Evolutionary conservation across 2,113 vertebrate species (phyloP), one percentile per base, ranked within the genome.

Genomic region (Butastur rufipennis): DNA sequence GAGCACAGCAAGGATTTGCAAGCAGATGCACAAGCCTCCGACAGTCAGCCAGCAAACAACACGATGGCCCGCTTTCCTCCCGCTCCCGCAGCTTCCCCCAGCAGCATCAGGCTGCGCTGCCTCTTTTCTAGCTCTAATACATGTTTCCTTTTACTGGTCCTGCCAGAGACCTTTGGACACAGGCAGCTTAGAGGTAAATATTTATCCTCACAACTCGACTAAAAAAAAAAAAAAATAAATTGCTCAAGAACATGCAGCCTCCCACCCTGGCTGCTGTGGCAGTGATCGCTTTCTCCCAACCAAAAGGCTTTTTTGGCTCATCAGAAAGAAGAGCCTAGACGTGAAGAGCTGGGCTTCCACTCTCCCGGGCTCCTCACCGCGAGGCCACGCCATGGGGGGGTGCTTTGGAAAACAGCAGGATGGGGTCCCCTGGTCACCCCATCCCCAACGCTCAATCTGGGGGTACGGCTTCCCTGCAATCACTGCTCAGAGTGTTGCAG

Each of bases 371-470:
- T 53, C 34, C 26, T n/a, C 78, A 4, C 7, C 0, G 0, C 4
- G 1, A 59, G 59, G 74, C 34, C 19, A 12, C 9, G 1, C 21
- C 17, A 5, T 1, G 34, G 59, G 53, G 40, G 43, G 23, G 74
- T 21, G 73, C 45, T 63, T 45, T 1, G 12, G 61, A 16, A 81
- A 71, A 45, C 79, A 59, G 71, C 13, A 6, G 80, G 50, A 26
- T 26, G 45, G 43, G 14, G 9, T 10, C 8, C 42, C 20, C 10
- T 0, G 7, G 4, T 22, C 71, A 58, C 20, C 75, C 23, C 75
- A 4, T 4, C 18, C 71, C 43, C 16, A 5, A 16, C 1, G 10
- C 42, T 56, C n/a, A 2, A 0, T 7, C 14, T 7, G 34, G 48
- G 62, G 62, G 23, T 22, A 18, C 2, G 0, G 22, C 2, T 53